Evolutionary conservation across 2,113 vertebrate genomes (phyloP), one percentile per base, ranked within the genome.

Genomic region (Zeus faber): DNA sequence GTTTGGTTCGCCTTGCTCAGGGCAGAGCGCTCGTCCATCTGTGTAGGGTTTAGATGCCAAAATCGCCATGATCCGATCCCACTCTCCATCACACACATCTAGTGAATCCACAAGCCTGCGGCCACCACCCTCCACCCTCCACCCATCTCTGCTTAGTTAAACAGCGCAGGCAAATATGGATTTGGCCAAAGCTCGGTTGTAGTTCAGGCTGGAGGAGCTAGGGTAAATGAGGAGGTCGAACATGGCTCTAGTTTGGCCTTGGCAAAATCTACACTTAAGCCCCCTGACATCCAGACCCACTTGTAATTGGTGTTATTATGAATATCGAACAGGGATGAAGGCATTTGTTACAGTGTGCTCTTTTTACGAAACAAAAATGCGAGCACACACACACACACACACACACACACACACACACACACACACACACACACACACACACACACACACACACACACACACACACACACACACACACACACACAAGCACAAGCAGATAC

Each of bases 1-100:
- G 2, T 69, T 68, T 60, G 35, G 20, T 72, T 71, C 65, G 21
- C 37, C 44, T 33, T 37, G 54, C 64, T 29, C 49, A 21, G 65
- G 47, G 57, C 68, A 58, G 41, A 56, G 76, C 69, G 54, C 61
- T 71, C 40, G 71, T 68, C 70, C 63, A 63, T 78, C 72, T 79
- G 75, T 68, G 61, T 58, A 61, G 58, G 64, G 57, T 62, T 75
- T 74, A 72, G 51, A 65, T 21, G 63, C 70, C 75, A 73, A 82
- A 81, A 58, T 57, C 61, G 47, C 55, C 37, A 25, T 53, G 44
- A 74, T 79, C 65, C 27, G n/a, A 54, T 54, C 41, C 26, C 52
- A 62, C 35, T 67, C 44, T 53, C 59, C 41, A 52, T n/a, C n/a
- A n/a, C n/a, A n/a, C n/a, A n/a, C n/a, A n/a, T n/a, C n/a, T n/a